A percentile compares a stretch with the other conserved stretches of the same genome.
Evolutionary conservation across 2,113 vertebrate genomes (phyloP).

Genomic region (Leucopsar rothschildi): DNA sequence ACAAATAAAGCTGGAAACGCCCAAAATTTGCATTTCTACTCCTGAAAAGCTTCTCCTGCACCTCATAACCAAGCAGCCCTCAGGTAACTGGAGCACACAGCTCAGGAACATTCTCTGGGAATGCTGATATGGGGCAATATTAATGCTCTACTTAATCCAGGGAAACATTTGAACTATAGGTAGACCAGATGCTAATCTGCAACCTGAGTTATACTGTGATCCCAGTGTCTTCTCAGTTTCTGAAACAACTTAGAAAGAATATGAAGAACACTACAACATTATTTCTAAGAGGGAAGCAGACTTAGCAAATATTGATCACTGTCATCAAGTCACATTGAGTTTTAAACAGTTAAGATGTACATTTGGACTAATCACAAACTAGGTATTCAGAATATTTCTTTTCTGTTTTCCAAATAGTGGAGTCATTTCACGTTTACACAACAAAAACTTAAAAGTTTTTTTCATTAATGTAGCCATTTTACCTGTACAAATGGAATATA

Average conservation of each 20-base stretch:
- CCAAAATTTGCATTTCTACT: background rate
- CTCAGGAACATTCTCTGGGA: fast-evolving
- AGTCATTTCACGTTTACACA: background rate
- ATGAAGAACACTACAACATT: background rate
- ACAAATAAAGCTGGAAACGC: background rate
- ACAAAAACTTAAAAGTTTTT: background rate
- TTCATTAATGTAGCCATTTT: background rate
- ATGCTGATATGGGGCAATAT: background rate
- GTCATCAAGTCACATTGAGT: background rate
- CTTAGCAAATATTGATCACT: background rate
- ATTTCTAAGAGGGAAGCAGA: background rate
- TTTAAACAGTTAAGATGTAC: background rate
- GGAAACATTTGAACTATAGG: background rate
- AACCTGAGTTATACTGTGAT: background rate
- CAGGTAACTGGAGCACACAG: background rate
- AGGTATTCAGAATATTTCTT: background rate
- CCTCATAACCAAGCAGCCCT: background rate
- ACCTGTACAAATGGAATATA: background rate
- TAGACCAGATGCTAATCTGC: background rate
- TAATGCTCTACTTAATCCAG: background rate
- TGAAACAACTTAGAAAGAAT: background rate
- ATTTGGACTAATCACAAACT: background rate
- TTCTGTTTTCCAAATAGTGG: background rate
- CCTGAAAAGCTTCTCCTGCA: background rate
- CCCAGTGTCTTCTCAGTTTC: background rate